These are phyloP conservation scores for Percina caprodes DNA, from an alignment of 2,113 vertebrate species.

Conservation along the genomic window DNA sequence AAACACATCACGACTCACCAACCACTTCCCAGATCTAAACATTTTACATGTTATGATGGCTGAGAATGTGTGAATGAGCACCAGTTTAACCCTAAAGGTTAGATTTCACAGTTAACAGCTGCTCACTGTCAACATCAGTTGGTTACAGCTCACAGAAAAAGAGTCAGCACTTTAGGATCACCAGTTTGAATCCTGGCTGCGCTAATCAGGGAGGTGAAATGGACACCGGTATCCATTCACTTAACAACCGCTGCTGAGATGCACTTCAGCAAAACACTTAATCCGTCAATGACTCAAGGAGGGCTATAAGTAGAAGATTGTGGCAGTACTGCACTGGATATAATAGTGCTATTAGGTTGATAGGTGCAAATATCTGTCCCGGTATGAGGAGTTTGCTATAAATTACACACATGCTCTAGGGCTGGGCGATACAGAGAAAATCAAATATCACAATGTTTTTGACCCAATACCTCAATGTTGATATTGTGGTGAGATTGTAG, in stretches of 20 bases:
- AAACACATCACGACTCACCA: slow-evolving; percentile 15
- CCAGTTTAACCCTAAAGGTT: slow-evolving; percentile 16
- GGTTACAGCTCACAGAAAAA: slow-evolving; percentile 22
- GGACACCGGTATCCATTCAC: slow-evolving; percentile 36
- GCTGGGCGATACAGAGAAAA: too few species aligned
- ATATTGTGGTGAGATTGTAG: too few species aligned
- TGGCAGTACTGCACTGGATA: slow-evolving; percentile 13
- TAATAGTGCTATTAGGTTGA: slow-evolving; percentile 15
- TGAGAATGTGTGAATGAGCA: neutral
- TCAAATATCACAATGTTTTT: too few species aligned
- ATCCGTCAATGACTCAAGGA: slow-evolving; percentile 50
- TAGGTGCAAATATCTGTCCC: slow-evolving; percentile 14
- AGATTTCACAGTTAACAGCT: slow-evolving; percentile 16
- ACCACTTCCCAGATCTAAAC: slow-evolving; percentile 19
- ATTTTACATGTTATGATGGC: slow-evolving; percentile 23
- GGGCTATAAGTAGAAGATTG: neutral
- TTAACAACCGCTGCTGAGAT: slow-evolving; percentile 56
- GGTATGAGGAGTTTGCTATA: slow-evolving; percentile 1
- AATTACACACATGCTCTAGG: neutral
- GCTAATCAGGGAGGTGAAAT: slow-evolving; percentile 54
- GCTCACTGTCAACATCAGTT: slow-evolving; percentile 17
- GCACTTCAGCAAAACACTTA: slow-evolving; percentile 65
- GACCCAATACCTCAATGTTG: too few species aligned
- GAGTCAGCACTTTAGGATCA: slow-evolving; percentile 47
- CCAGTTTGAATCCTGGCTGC: slow-evolving; percentile 31